Evolutionary conservation across 2,888 invertebrate genomes (phyloP).

Genomic region (Argyresthia albistria): DNA sequence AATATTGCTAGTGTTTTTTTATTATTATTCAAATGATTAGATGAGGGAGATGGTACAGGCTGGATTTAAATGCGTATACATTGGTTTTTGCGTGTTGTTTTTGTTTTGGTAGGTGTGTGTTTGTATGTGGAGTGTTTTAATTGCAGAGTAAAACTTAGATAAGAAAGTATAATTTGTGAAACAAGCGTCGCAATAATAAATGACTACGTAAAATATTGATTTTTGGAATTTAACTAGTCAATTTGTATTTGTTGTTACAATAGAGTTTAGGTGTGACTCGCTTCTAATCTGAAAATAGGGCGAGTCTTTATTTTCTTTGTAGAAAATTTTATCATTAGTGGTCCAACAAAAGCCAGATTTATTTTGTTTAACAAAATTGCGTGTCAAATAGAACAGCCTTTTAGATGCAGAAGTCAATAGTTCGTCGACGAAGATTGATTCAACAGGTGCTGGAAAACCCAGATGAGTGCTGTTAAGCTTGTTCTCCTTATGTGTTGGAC

Average conservation of each 20-base stretch:
- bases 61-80: not conserved
- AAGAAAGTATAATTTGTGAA: not conserved
- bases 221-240: not conserved
- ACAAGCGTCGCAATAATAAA: not conserved
- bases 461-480: not conserved
- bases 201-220: no score
- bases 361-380: not conserved
- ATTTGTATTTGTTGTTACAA: not conserved
- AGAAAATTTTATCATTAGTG: not conserved
- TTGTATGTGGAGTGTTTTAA: not conserved
- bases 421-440: not conserved
- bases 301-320: not conserved
- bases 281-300: not conserved
- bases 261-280: not conserved
- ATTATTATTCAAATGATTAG: not conserved
- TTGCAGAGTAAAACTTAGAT: not conserved
- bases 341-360: conserved; percentile 1
- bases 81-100: not conserved
- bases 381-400: not conserved
- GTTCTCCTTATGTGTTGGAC: not conserved
- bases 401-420: not conserved
- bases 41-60: not conserved
- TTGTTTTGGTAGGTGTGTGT: not conserved
- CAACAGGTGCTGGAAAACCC: not conserved
- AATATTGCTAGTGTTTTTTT: not conserved